These are phyloP conservation scores for Sesamia inferens DNA, from an alignment of 2,888 invertebrate species.

Conservation along the genomic window DNA sequence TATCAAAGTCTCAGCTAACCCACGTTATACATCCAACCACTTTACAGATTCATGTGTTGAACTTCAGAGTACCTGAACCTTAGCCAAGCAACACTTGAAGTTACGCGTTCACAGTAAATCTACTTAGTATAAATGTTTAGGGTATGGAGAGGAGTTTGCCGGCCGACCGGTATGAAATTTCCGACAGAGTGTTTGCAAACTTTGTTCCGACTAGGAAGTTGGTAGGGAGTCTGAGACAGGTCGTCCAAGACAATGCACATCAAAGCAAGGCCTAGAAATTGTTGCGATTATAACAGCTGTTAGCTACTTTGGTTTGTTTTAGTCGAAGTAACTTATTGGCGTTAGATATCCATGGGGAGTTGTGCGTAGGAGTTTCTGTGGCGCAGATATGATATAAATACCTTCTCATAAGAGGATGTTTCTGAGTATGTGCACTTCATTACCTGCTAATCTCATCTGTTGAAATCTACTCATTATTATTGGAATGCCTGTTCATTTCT, in stretches of 20 bases:
- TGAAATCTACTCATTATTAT: not conserved
- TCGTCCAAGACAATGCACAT: constrained; percentile 74
- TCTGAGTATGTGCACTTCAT: not conserved
- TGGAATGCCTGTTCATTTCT: not conserved
- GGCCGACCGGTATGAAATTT: constrained; percentile 80
- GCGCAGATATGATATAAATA: not conserved
- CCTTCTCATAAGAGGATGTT: not conserved
- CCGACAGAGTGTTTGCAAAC: constrained; percentile 78
- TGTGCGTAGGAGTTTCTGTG: not conserved
- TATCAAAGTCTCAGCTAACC: constrained; percentile 10
- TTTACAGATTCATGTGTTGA: constrained; percentile 24
- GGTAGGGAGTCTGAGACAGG: constrained; percentile 67
- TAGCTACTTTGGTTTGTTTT: constrained; percentile 17
- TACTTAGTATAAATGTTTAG: constrained; percentile 73
- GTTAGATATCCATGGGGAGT: constrained; percentile 16
- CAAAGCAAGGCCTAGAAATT: constrained; percentile 68
- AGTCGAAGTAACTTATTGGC: constrained; percentile 26
- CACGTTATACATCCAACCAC: not conserved
- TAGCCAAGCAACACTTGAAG: constrained; percentile 42
- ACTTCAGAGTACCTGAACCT: constrained; percentile 41
- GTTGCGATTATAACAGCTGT: constrained; percentile 59
- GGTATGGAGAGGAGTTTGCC: constrained; percentile 68
- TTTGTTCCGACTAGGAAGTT: constrained; percentile 77
- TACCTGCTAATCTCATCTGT: too few species aligned
- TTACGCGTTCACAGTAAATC: constrained; percentile 64